phyloP scores from a whole-genome alignment of 2,113 vertebrate genomes.

The Sminthopsis crassicaudata region DNA sequence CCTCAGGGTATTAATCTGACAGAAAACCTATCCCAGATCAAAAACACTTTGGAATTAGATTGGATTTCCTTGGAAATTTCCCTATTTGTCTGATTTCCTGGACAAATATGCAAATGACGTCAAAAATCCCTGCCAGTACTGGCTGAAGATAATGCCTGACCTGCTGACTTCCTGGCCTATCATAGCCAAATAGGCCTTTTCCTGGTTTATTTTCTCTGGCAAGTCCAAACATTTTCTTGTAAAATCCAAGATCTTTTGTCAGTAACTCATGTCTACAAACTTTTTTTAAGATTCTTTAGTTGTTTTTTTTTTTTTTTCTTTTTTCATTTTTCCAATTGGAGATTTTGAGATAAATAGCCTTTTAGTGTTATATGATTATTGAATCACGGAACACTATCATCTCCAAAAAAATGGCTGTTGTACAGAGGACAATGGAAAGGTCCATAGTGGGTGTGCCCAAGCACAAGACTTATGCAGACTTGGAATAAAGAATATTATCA shows the following conservation, averaged over 20 bases:
- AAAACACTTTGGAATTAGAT: conserved; percentile 40
- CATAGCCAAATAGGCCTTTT: not conserved
- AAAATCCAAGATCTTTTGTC: not conserved
- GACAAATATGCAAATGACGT: conserved; percentile 14
- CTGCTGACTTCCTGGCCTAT: conserved; percentile 23
- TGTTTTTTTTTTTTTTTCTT: too few relatives aligned
- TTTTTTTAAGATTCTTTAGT: not conserved
- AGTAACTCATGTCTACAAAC: not conserved
- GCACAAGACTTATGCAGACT: not conserved
- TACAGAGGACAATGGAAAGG: not conserved
- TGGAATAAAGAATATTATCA: not conserved
- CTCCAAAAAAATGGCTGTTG: not conserved
- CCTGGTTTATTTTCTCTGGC: not conserved
- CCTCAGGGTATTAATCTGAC: conserved; percentile 14
- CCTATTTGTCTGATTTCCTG: conserved; percentile 50
- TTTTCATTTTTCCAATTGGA: not conserved
- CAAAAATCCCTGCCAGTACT: conserved; percentile 36
- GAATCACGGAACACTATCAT: not conserved
- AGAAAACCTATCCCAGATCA: conserved; percentile 16
- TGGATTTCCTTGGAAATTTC: conserved; percentile 63
- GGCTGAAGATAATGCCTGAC: conserved; percentile 29
- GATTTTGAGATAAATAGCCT: not conserved
- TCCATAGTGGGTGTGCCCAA: not conserved
- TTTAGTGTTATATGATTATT: not conserved
- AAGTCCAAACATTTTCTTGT: not conserved